Base-by-base conservation (phyloP, 2,888 invertebrate genomes). In the Acleris laterana region DNA sequence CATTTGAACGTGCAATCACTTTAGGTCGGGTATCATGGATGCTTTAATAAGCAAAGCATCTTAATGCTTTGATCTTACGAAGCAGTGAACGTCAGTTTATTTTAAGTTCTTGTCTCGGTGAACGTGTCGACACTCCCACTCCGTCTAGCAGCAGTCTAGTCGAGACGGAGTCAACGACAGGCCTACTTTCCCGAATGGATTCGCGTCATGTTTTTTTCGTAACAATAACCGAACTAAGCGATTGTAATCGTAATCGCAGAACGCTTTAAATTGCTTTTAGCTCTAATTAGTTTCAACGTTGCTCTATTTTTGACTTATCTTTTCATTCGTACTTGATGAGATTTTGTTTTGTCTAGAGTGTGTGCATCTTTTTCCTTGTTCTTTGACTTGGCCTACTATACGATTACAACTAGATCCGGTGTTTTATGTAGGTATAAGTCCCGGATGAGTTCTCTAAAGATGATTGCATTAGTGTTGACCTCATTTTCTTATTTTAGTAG, bases 91-190 rank as follows among this genome's bases (percentile, higher is more conserved):
- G 13, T 17, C 38, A 28, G 53, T 60, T 22, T 3, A 19, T 38
- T 56, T 6, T 42, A 32, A 52, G 63, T 20, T 11, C 25, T 46
- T 19, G 48, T 73, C 70, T 69, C 49, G 69, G 68, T 51, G 16
- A 59, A 72, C 69, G 68, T 69, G 62, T 65, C 62, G 70, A 70
- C 50, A 46, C 51, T 46, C 61, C 61, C 66, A 51, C 61, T 69
- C 74, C 74, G 90, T 91, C 90, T 91, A 82, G 83, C 77, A 78
- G 72, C 83, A 78, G 92, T 92, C 92, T 92, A 89, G 90, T 84
- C 88, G 78, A 63, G n/a, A 22, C 69, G 72, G 77, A 88, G 85
- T 83, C 87, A 84, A 81, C 81, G 87, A 77, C 88, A 87, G 84
- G 82, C 86, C 89, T 80, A 90, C 92, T 91, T 91, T 91, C 90